These are phyloP conservation scores for Lordiphosa fenestrarum DNA, from an alignment of 2,888 invertebrate species.

Conservation along the genomic window DNA sequence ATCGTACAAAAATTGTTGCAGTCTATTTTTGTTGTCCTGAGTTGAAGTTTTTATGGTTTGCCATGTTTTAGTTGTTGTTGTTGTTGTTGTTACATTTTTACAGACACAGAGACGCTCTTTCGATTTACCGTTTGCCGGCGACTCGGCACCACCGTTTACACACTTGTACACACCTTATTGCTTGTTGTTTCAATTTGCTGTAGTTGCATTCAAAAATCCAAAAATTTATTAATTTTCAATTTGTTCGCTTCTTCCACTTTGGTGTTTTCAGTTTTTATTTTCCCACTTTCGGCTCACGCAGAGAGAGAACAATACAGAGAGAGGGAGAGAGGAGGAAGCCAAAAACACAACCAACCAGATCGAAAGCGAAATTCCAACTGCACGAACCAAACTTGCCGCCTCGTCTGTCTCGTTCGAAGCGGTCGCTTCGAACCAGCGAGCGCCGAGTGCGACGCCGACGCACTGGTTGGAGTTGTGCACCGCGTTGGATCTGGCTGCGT, in stretches of 20 bases:
- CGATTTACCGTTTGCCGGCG: no score
- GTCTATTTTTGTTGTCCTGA: constrained; percentile 56
- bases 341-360: constrained; percentile 43
- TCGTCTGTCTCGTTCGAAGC: constrained; percentile 1
- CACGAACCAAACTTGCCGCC: background rate
- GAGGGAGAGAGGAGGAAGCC: constrained; percentile 2
- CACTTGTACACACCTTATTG: no score
- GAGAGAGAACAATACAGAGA: constrained; percentile 1
- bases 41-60: constrained; percentile 52
- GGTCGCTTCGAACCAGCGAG: constrained; percentile 1
- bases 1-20: constrained; percentile 27
- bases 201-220: background rate
- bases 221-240: constrained; percentile 12
- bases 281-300: constrained; percentile 13
- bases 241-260: background rate
- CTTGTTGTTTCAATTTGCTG: constrained; percentile 28
- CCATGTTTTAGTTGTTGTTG: constrained; percentile 15
- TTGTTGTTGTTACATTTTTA: constrained; percentile 51
- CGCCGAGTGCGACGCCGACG: constrained; percentile 30
- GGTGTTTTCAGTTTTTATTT: constrained; percentile 1
- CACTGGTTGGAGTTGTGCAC: constrained; percentile 12
- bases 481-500: background rate
- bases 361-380: constrained; percentile 80
- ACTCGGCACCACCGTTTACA: no score
- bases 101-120: constrained; percentile 55